Conservation (phyloP, 2,888 invertebrate genomes). For the Drosophila picticornis region DNA sequence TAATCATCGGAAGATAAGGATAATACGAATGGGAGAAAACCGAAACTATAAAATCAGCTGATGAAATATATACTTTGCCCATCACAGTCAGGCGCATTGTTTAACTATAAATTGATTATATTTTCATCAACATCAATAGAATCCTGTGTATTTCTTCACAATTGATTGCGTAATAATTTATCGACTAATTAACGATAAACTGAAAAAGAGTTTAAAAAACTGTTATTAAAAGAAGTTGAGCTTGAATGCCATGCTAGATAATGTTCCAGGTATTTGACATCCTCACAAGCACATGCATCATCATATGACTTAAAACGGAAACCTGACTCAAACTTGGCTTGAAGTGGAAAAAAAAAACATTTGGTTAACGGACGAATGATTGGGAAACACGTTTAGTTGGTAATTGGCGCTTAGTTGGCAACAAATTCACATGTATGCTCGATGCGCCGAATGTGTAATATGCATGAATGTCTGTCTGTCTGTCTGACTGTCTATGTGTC, state of each 20-base stretch:
- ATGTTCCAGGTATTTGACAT: neutral
- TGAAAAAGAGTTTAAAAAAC: neutral
- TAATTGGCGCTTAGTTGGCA: constrained; percentile 25
- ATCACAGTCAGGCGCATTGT: neutral
- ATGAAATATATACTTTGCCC: neutral
- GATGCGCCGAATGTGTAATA: neutral
- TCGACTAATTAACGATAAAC: neutral
- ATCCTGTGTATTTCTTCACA: neutral
- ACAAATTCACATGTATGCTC: constrained; percentile 8
- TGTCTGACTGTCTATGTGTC: neutral
- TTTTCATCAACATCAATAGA: neutral
- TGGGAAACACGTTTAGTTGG: constrained; percentile 35
- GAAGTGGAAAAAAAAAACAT: neutral
- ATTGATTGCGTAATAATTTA: neutral
- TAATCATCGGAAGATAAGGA: constrained; percentile 25
- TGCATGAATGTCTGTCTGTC: neutral
- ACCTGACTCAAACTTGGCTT: neutral
- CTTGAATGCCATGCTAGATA: neutral
- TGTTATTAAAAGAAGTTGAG: neutral
- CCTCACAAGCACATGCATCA: neutral
- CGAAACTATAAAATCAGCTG: neutral
- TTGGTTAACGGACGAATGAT: constrained; percentile 27
- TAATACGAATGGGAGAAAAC: neutral
- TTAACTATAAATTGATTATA: neutral
- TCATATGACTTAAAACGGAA: neutral